phyloP scores from a whole-genome alignment of 2,797 vertebrate species.

The Potorous gilbertii region DNA sequence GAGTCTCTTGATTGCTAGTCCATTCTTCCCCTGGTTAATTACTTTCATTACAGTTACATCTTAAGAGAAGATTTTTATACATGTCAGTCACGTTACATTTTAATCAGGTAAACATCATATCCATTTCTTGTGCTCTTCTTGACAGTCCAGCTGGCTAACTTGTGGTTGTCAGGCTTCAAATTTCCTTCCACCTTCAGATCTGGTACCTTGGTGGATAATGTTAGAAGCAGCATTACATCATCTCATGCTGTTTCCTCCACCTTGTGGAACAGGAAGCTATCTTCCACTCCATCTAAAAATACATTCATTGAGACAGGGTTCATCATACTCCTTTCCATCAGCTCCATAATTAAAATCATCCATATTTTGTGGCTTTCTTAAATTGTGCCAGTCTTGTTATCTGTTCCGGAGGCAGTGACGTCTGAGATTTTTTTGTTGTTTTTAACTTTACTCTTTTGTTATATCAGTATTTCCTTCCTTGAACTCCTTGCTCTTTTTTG shows the following conservation, averaged over 20 bases:
- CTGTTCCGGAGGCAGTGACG: constrained; percentile 23
- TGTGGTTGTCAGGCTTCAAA: constrained; percentile 50
- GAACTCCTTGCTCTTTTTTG: constrained; percentile 1
- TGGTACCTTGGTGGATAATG: constrained; percentile 22
- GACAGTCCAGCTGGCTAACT: neutral
- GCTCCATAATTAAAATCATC: constrained; percentile 62
- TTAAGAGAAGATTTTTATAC: constrained; percentile 14
- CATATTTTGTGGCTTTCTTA: constrained; percentile 63
- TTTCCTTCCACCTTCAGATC: constrained; percentile 49
- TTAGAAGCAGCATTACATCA: constrained; percentile 46
- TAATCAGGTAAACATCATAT: neutral
- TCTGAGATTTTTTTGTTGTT: constrained; percentile 25
- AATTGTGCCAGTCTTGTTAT: constrained; percentile 48
- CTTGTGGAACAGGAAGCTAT: constrained; percentile 59
- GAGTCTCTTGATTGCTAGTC: neutral
- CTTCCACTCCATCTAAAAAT: constrained; percentile 65
- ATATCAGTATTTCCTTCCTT: constrained; percentile 46
- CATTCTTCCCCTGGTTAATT: neutral
- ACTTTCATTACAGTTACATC: constrained; percentile 20
- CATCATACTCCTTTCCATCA: constrained; percentile 51
- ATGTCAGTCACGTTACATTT: neutral
- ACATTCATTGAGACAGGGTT: constrained; percentile 42
- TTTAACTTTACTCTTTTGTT: constrained; percentile 29
- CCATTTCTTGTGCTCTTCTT: constrained; percentile 9
- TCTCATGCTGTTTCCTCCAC: constrained; percentile 29